Conservation (phyloP, 30 jellyfish, hydroid and myxozoan genomes). For the Morbakka virulenta region DNA sequence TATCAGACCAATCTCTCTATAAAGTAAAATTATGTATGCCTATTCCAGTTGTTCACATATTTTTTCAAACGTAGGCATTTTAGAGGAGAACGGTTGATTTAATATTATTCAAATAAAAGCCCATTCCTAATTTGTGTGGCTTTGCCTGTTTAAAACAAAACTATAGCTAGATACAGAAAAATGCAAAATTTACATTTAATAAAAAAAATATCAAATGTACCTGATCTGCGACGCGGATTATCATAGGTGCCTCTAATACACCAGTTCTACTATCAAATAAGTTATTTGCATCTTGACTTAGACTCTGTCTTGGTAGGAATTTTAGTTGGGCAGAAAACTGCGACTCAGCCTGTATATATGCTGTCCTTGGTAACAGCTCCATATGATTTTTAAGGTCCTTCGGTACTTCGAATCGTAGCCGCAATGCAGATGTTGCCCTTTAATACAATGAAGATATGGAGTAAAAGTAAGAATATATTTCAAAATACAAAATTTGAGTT, state of each 20-base stretch:
- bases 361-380: slow-evolving; percentile 91
- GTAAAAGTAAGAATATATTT: background rate
- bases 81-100: too few species aligned
- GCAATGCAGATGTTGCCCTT: slow-evolving; percentile 96
- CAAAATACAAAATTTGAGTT: too few species aligned
- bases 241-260: slow-evolving; percentile 66
- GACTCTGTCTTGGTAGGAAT: slow-evolving; percentile 77
- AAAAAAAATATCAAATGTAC: slow-evolving; percentile 34
- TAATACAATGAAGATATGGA: too few species aligned
- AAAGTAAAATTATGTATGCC: too few species aligned
- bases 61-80: too few species aligned
- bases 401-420: slow-evolving; percentile 86
- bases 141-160: background rate
- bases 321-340: slow-evolving; percentile 95
- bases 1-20: too few species aligned
- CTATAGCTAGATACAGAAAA: too few species aligned
- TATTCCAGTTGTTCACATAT: too few species aligned
- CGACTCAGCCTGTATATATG: slow-evolving; percentile 95
- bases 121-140: background rate
- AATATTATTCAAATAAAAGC: background rate
- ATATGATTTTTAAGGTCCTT: slow-evolving; percentile 76
- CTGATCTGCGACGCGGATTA: slow-evolving; percentile 96
- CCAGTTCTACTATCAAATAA: slow-evolving; percentile 38
- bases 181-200: background rate
- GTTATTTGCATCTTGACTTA: slow-evolving; percentile 58